Base-by-base conservation (phyloP, 2,113 vertebrate species). In the Chauna torquata region DNA sequence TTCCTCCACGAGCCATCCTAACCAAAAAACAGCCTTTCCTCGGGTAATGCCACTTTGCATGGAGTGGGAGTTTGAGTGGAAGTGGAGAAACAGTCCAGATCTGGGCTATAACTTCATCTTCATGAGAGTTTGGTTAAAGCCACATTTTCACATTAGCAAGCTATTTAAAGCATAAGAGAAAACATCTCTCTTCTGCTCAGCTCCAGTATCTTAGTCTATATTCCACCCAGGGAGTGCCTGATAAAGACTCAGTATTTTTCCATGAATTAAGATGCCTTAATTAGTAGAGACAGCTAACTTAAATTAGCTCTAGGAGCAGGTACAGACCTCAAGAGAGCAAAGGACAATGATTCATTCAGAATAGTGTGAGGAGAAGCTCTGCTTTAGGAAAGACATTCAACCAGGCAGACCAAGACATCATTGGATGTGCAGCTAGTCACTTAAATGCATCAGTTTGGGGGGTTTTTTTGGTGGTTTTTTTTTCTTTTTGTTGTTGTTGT, bases 261-360 rank as follows among this genome's bases (percentile, higher is more conserved):
- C 76, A 49, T 72, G 92, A 91, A 95, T 86, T 91, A 91, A 93
- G 65, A 86, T 90, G 62, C 61, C 89, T 89, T 97, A 94, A 90
- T 95, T 96, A 94, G 88, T 78, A 93, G 82, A 44, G 80, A 88
- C 42, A 90, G 82, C 44, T 84, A 82, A 80, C 86, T 95, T 82
- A 83, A 69, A 94, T 88, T 95, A 90, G 68, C 49, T 95, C 55
- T 82, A 81, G 42, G 61, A 82, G 62, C 38, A 84, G 30, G 18
- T 88, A 59, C 57, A 79, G 44, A 24, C 66, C 74, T 92, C 42
- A 81, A 55, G 71, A 88, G 45, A 93, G 44, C 42, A 45, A 86
- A 90, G 42, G 57, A 68, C 38, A 82, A 68, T 52, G 68, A 50
- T 88, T 86, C 76, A 76, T 59, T 77, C 45, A 85, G n/a, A 86